Base-by-base conservation (phyloP, 2,113 vertebrate genomes). In the Chloropsis hardwickii region DNA sequence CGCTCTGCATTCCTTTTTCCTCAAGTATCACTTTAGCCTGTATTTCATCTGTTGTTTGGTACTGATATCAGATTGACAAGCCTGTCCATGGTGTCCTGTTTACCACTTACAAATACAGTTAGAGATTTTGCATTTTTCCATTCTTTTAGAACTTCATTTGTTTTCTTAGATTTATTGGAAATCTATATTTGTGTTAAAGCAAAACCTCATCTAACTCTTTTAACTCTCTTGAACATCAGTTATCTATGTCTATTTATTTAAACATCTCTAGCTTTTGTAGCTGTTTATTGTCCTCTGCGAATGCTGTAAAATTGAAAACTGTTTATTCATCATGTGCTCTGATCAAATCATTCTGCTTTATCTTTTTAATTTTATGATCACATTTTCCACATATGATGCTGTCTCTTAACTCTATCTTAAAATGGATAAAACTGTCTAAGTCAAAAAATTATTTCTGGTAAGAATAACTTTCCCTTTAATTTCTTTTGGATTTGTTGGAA, bases 91-190 rank as follows among this genome's bases (percentile, higher is more conserved):
- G 58, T 66, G 84, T 83, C 81, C 79, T 93, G 74, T 88, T 92
- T 91, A 85, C 84, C 70, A 54, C 39, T 88, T 78, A 88, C 72
- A 94, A 90, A 90, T 73, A 81, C 39, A 76, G 47, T 88, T 81
- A 83, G 47, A 88, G 39, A 66, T 66, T 81, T 86, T 88, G 42
- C 82, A 28, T 85, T 95, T 66, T 88, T 80, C 94, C 40, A 37
- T 94, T 97, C 71, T 86, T 93, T 58, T 82, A 70, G 42, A 92
- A 76, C 66, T 64, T 81, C 51, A 60, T 95, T 94, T 95, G 70
- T 95, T 91, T 95, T 66, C 62, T 37, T 56, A 77, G 87, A 77
- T 80, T 92, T 86, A 91, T 83, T 94, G 81, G 58, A 96, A 96
- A 93, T 93, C 89, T 87, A 70, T 94, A 87, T 58, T 91, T 10